These are phyloP conservation scores for Aramus guarauna DNA, from an alignment of 2,113 vertebrate species.

Conservation along the genomic window DNA sequence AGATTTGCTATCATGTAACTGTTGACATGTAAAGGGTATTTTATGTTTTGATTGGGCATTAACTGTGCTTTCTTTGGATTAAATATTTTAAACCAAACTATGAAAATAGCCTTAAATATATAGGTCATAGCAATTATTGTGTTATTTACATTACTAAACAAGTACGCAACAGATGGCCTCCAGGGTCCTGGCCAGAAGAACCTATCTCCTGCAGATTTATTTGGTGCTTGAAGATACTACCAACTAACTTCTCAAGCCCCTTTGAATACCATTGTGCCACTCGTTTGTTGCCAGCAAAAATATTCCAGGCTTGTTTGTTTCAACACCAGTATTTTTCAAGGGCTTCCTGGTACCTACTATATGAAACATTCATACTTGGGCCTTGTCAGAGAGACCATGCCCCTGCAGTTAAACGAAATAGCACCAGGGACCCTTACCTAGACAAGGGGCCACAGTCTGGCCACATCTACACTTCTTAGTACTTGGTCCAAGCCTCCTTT, in stretches of 20 bases:
- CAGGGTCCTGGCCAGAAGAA: conserved; percentile 45
- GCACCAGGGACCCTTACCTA: background rate
- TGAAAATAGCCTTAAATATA: conserved; percentile 47
- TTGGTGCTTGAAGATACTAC: conserved; percentile 52
- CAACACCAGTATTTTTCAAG: conserved; percentile 29
- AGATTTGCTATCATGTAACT: conserved; percentile 43
- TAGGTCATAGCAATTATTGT: conserved; percentile 61
- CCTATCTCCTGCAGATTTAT: conserved; percentile 52
- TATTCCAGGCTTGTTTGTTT: conserved; percentile 36
- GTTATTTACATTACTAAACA: conserved; percentile 64
- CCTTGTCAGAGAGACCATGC: background rate
- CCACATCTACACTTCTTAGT: background rate
- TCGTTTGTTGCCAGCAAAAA: conserved; percentile 53
- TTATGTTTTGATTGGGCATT: conserved; percentile 63
- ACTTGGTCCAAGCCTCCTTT: background rate
- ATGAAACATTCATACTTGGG: background rate
- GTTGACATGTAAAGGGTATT: conserved; percentile 49
- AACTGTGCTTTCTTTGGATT: conserved; percentile 65
- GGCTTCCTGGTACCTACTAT: background rate
- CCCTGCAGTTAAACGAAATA: background rate
- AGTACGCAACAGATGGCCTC: conserved; percentile 15
- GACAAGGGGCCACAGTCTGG: background rate
- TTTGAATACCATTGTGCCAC: background rate
- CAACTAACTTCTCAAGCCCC: background rate
- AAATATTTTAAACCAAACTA: conserved; percentile 42